Conservation (phyloP, 2,797 vertebrate genomes). For the Xenopus petersii region DNA sequence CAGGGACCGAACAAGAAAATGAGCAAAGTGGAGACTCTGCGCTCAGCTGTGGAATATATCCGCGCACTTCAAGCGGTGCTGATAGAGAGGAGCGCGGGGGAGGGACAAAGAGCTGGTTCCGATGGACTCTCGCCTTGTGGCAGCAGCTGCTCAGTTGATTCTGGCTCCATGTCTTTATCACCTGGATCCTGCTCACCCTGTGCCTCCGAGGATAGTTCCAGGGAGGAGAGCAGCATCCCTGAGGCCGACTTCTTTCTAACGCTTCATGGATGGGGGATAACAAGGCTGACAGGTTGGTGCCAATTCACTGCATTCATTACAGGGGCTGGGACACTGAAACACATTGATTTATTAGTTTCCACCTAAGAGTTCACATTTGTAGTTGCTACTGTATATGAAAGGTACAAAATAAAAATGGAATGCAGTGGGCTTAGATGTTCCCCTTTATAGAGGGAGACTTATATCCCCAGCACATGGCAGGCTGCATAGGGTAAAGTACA, state of each 20-base stretch:
- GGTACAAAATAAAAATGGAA: too few species aligned
- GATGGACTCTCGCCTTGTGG: slow-evolving; percentile 41
- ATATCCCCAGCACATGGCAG: too few species aligned
- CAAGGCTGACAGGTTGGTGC: slow-evolving; percentile 21
- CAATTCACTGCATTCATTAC: too few species aligned
- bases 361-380: too few species aligned
- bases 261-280: slow-evolving; percentile 36
- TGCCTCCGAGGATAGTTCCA: slow-evolving; percentile 31
- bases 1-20: slow-evolving; percentile 93
- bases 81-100: slow-evolving; percentile 62
- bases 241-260: slow-evolving; percentile 36
- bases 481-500: too few species aligned
- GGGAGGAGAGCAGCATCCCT: slow-evolving; percentile 30
- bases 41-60: slow-evolving; percentile 95
- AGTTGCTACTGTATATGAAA: too few species aligned
- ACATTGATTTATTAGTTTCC: too few species aligned
- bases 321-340: too few species aligned
- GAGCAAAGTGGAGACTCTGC: slow-evolving; percentile 95
- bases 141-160: slow-evolving; percentile 37
- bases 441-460: too few species aligned
- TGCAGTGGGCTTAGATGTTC: too few species aligned
- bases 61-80: slow-evolving; percentile 86
- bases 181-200: slow-evolving; percentile 37
- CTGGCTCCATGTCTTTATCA: slow-evolving; percentile 34
- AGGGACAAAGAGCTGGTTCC: slow-evolving; percentile 21